Base-by-base conservation (phyloP, 1,140 invertebrate genomes). In the Diabrotica virgifera region DNA sequence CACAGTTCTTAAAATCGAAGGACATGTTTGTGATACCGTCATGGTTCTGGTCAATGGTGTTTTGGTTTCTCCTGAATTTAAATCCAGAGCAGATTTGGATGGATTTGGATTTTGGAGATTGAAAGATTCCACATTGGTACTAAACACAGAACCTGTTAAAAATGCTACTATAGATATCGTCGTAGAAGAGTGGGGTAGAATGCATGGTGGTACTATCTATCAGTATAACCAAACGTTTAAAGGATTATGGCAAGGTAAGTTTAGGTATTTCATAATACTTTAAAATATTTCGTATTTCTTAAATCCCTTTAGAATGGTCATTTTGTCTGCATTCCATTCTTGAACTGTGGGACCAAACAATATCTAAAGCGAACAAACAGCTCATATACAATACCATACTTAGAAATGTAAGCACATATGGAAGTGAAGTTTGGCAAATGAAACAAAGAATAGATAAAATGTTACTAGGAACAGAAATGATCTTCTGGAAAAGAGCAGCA, bases 111-210 rank as follows among this genome's bases (percentile, higher is more conserved):
- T 79, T 70, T 83, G 80, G 80, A 73, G 74, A 56, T 65, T 73
- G 35, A 68, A 70, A 75, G 78, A 76, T 76, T 76, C 67, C 5
- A 62, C 40, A 6, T 62, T 75, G n/a, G 40, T 50, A 52, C 38
- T 76, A 12, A 70, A 63, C 8, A 38, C 46, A 5, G 57, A 66
- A 57, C 63, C 70, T 59, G n/a, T 69, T n/a, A 38, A 61, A 46
- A 63, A 69, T 59, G 74, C 73, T 36, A 78, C 74, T 6, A 66
- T 86, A 40, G 83, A 85, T 63, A 73, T 87, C 14, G 59, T 87
- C 0, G 84, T 87, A 5, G 86, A 87, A 71, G 85, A 87, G 70
- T 79, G 81, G 63, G 85, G 84, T 0, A 70, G 85, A 50, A 80
- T 82, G 12, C 86, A 87, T 72, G 87, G 79, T 76, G 83, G 82